Evolutionary conservation across 2,113 vertebrate genomes (phyloP), one percentile per base, ranked within the genome.

Genomic region (Sorex araneus): DNA sequence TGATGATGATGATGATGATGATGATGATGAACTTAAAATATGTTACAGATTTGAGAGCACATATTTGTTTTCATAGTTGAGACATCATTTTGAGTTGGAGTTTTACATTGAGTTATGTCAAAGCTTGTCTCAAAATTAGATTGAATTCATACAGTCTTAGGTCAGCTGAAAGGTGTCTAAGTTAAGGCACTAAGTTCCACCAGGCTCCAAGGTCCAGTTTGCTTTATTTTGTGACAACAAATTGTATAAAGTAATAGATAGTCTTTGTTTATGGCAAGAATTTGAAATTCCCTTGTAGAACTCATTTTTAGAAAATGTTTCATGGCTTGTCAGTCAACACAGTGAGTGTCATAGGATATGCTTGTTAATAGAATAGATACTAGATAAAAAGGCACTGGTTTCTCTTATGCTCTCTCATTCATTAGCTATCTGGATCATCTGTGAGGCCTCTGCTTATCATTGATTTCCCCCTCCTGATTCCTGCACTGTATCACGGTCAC

Each of bases 211-310:
- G 11, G 34, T 78, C 69, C 77, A 64, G 23, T 74, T 78, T 70
- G 34, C 32, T 78, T 91, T 76, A 16, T 84, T 80, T 83, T 34
- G 18, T 93, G 71, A 89, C 40, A 82, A 82, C 66, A 54, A 91
- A 69, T 45, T 78, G 11, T 40, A 6, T 27, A 11, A n/a, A 27
- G 18, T 11, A 30, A 79, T 2, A 66, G 1, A 36, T 1, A 19
- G 8, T 43, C 28, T 21, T 2, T 3, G 5, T 47, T 89, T 77
- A 43, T 15, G 36, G 32, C 80, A 81, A 70, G 28, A 77, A 74
- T 82, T 69, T 95, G 28, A 70, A 70, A 79, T 82, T 87, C 36
- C 74, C 8, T 19, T 32, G 28, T 21, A 66, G 34, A 34, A 13
- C 30, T 87, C 19, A 16, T 90, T 87, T 70, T 23, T 78, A 2